Evolutionary conservation across 2,113 vertebrate genomes (phyloP).

Genomic region (Oncorhynchus clarkii): DNA sequence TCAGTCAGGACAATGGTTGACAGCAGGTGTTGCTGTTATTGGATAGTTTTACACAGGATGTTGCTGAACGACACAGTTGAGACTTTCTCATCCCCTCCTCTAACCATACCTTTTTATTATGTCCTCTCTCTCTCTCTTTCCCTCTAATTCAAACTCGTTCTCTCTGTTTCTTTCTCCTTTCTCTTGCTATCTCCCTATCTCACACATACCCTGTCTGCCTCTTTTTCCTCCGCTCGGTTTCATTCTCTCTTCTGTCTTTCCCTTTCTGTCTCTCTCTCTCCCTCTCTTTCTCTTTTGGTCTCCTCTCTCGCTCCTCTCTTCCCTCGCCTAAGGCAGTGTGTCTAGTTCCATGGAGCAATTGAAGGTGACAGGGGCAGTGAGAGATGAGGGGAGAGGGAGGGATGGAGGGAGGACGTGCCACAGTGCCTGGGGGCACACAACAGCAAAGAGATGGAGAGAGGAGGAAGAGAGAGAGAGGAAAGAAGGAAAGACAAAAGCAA

Average conservation of each 20-base stretch:
- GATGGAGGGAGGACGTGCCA: conserved; percentile 40
- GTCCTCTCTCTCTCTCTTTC: too few relatives aligned
- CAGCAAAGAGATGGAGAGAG: conserved; percentile 33
- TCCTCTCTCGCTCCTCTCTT: conserved; percentile 29
- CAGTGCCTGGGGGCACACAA: conserved; percentile 49
- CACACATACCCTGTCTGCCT: conserved; percentile 17
- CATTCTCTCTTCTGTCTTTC: neutral
- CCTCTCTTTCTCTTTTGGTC: conserved; percentile 19
- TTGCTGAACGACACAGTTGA: too few relatives aligned
- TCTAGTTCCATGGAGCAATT: conserved; percentile 51
- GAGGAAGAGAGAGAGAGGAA: conserved; percentile 22
- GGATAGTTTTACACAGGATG: too few relatives aligned
- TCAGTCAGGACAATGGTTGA: too few relatives aligned
- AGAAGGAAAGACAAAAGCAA: conserved; percentile 10
- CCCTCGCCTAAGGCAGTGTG: conserved; percentile 41
- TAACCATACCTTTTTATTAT: neutral
- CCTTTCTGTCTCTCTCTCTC: conserved; percentile 1
- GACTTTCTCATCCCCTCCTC: neutral
- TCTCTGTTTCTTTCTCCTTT: neutral
- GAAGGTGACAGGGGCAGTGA: conserved; percentile 56
- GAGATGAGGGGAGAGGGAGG: conserved; percentile 36
- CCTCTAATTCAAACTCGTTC: neutral
- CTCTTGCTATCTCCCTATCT: conserved; percentile 26
- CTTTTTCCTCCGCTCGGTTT: conserved; percentile 23
- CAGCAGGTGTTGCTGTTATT: too few relatives aligned